These are phyloP conservation scores for Theonella swinhoei DNA, from an alignment of 37 sponge, comb jelly and placozoan genomes.

Conservation along the genomic window DNA sequence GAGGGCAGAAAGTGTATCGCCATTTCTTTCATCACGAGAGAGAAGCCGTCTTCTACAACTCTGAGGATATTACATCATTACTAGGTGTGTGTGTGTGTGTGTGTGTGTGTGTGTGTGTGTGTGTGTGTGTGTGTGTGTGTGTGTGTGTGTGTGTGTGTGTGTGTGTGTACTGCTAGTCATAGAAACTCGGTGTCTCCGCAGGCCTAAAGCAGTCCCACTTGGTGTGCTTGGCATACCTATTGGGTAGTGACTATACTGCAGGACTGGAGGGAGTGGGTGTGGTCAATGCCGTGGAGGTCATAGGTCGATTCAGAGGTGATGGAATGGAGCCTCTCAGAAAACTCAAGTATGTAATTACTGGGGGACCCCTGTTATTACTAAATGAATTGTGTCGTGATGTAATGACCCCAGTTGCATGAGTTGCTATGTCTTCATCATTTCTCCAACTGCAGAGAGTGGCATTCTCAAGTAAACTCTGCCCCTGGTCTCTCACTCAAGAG, in stretches of 20 bases:
- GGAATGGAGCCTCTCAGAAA: constrained; percentile 63
- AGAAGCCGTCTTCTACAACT: constrained; percentile 43
- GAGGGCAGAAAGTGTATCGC: constrained; percentile 82
- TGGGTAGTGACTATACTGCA: constrained; percentile 96
- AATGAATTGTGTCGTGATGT: not conserved
- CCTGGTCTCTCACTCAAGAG: not conserved
- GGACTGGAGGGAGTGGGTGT: constrained; percentile 88
- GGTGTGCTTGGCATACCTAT: constrained; percentile 79
- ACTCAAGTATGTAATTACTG: constrained; percentile 43
- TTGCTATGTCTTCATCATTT: not conserved
- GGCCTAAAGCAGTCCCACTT: constrained; percentile 74
- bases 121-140: constrained; percentile 1
- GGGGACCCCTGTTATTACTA: constrained; percentile 1
- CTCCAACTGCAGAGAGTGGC: not conserved
- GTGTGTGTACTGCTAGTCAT: not conserved
- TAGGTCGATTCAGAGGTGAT: constrained; percentile 69
- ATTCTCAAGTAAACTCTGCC: not conserved
- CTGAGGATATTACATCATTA: constrained; percentile 37
- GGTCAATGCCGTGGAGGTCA: constrained; percentile 84
- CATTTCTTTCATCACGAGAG: constrained; percentile 86
- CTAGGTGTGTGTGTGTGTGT: constrained; percentile 50
- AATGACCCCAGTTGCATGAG: not conserved
- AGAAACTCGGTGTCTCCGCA: constrained; percentile 4
- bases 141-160: too few species aligned
- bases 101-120: constrained; percentile 13